These are phyloP conservation scores for Drosophila biarmipes DNA, from an alignment of 1,140 invertebrate species.

Conservation along the genomic window DNA sequence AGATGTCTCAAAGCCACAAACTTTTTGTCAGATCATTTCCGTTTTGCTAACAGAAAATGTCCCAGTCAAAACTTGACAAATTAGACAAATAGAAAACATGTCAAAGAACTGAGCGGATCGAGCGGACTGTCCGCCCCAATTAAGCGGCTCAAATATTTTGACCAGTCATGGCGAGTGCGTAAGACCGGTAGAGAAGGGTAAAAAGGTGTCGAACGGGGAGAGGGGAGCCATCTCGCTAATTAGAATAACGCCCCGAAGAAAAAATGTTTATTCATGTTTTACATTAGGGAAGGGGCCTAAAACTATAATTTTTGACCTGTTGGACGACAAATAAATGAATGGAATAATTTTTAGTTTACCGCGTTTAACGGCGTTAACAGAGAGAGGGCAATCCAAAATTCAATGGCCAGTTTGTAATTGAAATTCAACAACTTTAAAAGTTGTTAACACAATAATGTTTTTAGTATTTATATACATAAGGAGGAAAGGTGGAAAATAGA, in stretches of 20 bases:
- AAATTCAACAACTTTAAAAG: no score
- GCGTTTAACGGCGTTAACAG: no score
- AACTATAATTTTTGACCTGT: background rate
- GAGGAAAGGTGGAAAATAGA: background rate
- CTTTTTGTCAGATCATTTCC: constrained; percentile 73
- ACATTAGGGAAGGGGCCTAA: background rate
- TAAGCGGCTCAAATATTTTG: constrained; percentile 59
- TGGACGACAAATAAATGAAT: no score
- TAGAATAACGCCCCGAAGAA: constrained; percentile 66
- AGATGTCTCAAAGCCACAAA: constrained; percentile 38
- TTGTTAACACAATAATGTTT: background rate
- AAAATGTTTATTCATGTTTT: constrained; percentile 65
- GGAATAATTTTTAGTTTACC: background rate
- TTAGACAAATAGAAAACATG: constrained; percentile 83
- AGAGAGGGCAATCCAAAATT: no score
- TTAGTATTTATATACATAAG: constrained; percentile 18
- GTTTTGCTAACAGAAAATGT: constrained; percentile 37
- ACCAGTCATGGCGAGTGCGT: constrained; percentile 69
- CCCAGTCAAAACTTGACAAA: constrained; percentile 66
- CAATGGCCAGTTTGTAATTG: no score
- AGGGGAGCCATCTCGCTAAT: constrained; percentile 58
- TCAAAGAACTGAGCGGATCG: constrained; percentile 71
- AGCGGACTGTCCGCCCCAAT: constrained; percentile 54
- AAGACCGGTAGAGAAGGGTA: constrained; percentile 57
- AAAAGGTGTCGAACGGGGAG: constrained; percentile 18